Percentiles rank a stretch among this genome's conserved stretches.
Conservation (phyloP, 2,113 vertebrate species). For the Plecotus auritus region DNA sequence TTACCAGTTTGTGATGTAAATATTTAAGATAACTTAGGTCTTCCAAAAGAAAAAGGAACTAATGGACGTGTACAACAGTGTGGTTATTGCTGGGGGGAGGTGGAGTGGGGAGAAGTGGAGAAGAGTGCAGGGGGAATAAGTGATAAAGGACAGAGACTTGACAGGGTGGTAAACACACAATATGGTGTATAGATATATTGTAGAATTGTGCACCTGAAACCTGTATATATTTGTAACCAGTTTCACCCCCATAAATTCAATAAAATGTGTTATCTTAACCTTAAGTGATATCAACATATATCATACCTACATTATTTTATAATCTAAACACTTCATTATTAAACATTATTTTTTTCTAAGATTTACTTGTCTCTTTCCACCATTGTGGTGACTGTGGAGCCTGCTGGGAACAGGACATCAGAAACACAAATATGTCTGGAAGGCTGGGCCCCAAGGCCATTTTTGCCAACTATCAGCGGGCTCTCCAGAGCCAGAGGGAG, state of each 20-base stretch:
- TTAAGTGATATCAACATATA: neutral
- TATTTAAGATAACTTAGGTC: neutral
- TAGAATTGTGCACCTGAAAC: no score
- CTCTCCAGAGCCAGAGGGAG: neutral
- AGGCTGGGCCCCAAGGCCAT: neutral
- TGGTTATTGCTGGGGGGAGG: no score
- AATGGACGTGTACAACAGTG: no score
- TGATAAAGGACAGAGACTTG: no score
- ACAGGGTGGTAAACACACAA: no score
- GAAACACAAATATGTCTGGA: neutral
- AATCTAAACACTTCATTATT: neutral
- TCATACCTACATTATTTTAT: neutral
- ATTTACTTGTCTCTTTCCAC: neutral
- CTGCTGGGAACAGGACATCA: neutral
- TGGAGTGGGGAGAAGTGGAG: no score
- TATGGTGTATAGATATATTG: no score
- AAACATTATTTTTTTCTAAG: neutral
- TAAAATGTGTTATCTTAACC: neutral
- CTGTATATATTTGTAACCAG: no score
- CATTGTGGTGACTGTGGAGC: neutral
- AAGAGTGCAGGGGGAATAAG: no score
- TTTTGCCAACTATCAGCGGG: neutral
- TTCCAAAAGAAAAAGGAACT: neutral
- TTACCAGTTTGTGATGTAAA: neutral
- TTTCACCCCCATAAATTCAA: neutral